These are phyloP conservation scores for Gymnothorax javanicus DNA, from an alignment of 2,797 vertebrate species.

Conservation along the genomic window DNA sequence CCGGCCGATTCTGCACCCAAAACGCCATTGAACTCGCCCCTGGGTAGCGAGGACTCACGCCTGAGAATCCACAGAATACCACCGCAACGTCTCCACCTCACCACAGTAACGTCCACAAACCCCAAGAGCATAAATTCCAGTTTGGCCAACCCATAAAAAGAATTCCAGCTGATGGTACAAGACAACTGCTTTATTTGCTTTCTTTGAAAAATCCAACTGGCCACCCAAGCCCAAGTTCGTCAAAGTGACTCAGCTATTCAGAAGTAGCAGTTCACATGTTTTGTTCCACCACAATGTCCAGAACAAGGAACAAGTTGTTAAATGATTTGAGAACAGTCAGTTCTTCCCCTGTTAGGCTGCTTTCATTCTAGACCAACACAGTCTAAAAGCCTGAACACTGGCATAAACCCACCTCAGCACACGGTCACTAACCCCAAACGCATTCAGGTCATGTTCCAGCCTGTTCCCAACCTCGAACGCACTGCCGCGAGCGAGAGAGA, in stretches of 20 bases:
- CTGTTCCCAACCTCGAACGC: not conserved
- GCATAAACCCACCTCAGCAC: not conserved
- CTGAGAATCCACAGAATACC: not conserved
- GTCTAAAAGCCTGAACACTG: not conserved
- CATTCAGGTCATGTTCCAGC: not conserved
- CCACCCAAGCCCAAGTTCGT: not conserved
- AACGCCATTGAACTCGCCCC: slow-evolving; percentile 9
- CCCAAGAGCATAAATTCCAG: not conserved
- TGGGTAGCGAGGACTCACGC: not conserved
- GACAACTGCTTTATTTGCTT: slow-evolving; percentile 20
- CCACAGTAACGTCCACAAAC: slow-evolving; percentile 1
- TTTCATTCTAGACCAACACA: not conserved
- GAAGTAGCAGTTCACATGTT: not conserved
- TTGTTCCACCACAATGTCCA: not conserved
- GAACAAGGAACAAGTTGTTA: not conserved
- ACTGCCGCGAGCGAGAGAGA: not conserved
- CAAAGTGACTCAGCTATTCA: slow-evolving; percentile 7
- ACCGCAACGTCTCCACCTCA: not conserved
- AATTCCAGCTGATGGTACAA: not conserved
- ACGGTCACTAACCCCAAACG: not conserved
- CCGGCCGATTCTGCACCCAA: not conserved
- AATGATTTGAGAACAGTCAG: not conserved
- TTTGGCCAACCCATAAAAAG: slow-evolving; percentile 15
- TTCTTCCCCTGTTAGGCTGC: not conserved
- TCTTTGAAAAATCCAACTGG: not conserved